Evolutionary conservation across 2,797 vertebrate species (phyloP).

Genomic region (Pseudochirops cupreus): DNA sequence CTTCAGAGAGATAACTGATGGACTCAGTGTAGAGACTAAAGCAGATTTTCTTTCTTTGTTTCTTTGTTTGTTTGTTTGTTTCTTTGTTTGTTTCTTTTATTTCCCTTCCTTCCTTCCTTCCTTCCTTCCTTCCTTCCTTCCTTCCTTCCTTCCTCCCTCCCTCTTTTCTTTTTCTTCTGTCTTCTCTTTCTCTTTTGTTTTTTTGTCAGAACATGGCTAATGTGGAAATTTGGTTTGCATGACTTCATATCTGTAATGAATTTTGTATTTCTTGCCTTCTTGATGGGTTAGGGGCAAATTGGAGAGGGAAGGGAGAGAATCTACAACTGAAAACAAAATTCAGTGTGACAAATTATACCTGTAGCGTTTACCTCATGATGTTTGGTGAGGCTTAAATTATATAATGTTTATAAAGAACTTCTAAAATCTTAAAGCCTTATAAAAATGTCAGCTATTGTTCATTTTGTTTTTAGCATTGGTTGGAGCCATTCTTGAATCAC

Average conservation of each 20-base stretch:
- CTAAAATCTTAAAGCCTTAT: neutral
- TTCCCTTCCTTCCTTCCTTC: no score
- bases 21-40: no score
- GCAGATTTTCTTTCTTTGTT: no score
- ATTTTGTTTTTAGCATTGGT: neutral
- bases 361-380: neutral
- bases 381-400: neutral
- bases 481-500: no score
- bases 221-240: neutral
- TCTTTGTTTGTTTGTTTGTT: no score
- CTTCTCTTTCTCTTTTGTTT: neutral
- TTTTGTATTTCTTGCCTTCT: neutral
- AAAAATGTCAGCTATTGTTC: neutral
- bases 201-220: neutral
- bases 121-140: no score
- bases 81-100: no score
- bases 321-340: neutral
- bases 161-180: no score
- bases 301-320: neutral
- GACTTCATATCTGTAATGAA: neutral
- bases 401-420: no score
- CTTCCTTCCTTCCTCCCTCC: no score
- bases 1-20: no score
- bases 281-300: neutral
- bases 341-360: neutral